A percentile compares a stretch with the other conserved stretches of the same genome.
phyloP scores from a whole-genome alignment of 2,888 invertebrate species.

The Heliconius erato region DNA sequence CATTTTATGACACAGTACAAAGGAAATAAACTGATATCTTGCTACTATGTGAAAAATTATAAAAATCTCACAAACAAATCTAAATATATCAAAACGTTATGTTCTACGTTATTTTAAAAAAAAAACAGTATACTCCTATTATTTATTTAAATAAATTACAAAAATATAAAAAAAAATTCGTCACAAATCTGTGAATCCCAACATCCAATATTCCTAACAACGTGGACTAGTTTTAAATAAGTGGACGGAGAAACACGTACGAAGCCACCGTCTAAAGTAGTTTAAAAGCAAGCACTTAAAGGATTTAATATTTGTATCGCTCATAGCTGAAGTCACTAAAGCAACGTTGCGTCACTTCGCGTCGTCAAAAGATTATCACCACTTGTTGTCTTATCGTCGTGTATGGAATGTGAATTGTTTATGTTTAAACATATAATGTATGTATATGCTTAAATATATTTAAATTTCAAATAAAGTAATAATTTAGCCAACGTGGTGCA shows the following conservation, averaged over 20 bases:
- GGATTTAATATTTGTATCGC: slow-evolving; percentile 15
- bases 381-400: not conserved
- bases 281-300: slow-evolving; percentile 8
- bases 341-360: not conserved
- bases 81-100: too few relatives aligned
- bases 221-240: not conserved
- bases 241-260: not conserved
- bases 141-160: too few relatives aligned
- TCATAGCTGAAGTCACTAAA: slow-evolving; percentile 3
- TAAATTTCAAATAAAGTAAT: too few relatives aligned
- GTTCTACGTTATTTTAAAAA: too few relatives aligned
- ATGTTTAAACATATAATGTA: slow-evolving; percentile 1
- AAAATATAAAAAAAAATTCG: not conserved
- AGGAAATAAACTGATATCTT: too few relatives aligned
- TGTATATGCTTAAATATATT: not conserved
- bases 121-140: too few relatives aligned
- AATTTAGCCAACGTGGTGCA: too few relatives aligned
- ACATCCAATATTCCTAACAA: not conserved
- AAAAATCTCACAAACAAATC: too few relatives aligned
- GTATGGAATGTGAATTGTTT: not conserved
- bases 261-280: not conserved
- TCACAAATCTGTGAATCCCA: not conserved
- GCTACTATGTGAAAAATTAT: too few relatives aligned
- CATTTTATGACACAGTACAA: too few relatives aligned
- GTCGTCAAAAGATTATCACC: slow-evolving; percentile 12